Evolutionary conservation across 2,113 vertebrate genomes (phyloP), one percentile per base, ranked within the genome.

Genomic region (Spermophilus dauricus): DNA sequence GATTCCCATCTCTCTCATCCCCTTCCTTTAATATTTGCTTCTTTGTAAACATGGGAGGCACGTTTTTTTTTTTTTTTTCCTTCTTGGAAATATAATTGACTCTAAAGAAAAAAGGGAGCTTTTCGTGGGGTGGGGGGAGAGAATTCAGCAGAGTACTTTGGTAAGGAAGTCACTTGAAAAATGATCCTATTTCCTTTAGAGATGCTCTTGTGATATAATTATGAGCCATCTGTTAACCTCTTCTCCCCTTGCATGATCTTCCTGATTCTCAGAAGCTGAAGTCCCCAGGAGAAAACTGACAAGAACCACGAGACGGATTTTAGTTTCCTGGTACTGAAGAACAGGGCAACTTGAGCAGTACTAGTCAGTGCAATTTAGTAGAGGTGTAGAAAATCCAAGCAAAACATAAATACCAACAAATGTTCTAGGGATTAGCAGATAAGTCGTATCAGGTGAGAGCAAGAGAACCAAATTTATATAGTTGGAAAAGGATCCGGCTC

Each of bases 391-490:
- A 94, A 75, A 76, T 83, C 26, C 28, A 61, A 95, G 89, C 93
- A 84, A 95, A 90, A 94, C 76, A 48, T 72, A 88, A 95, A 96
- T 72, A 95, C 83, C 72, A 92, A 69, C 92, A 63, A 91, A 65
- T 86, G 96, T 96, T 91, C 91, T 65, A 81, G 89, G 86, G 91
- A 96, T 96, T 96, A 96, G 92, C 82, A 89, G 90, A 95, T 91
- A 89, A 94, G 65, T 95, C 39, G 0, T 94, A 93, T 81, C 92
- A 53, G 75, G 85, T 96, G 87, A 96, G 77, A 92, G 26, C 4
- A 0, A 63, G 88, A 70, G 75, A 85, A 73, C 63, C 94, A 85
- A 92, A 97, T 78, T 67, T 56, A 78, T 87, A 39, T 7, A 77
- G 95, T 39, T 82, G 93, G 97, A 53, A 95, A 96, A 88, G 89